Percentiles rank a stretch among this genome's conserved stretches.
Evolutionary conservation across 37 sponge, comb jelly and placozoan species (phyloP).

Genomic region (Hormiphora californensis): DNA sequence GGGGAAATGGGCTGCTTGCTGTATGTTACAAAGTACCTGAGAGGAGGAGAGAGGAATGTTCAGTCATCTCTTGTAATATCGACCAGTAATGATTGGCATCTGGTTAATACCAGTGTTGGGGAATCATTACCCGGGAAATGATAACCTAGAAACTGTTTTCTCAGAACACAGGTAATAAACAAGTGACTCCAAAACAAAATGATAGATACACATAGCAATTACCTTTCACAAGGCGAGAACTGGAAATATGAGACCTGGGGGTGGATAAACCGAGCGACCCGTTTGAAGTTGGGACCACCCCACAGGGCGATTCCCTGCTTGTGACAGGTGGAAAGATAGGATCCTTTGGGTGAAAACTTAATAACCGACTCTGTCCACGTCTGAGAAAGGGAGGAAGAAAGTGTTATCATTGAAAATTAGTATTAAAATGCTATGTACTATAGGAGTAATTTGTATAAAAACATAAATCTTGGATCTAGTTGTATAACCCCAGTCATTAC

Average conservation of each 20-base stretch:
- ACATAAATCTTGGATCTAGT: no score
- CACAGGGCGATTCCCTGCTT: conserved; percentile 85
- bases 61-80: no score
- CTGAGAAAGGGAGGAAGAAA: conserved; percentile 44
- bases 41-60: not conserved
- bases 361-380: conserved; percentile 85
- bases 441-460: not conserved
- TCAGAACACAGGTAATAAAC: not conserved
- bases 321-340: conserved; percentile 91
- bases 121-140: no score
- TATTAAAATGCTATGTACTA: not conserved
- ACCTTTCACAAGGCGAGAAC: conserved; percentile 97
- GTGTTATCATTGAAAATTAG: not conserved
- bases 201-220: no score
- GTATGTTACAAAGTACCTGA: conserved; percentile 58
- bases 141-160: not conserved
- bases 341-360: conserved; percentile 86
- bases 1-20: conserved; percentile 29
- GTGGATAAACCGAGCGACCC: conserved; percentile 70
- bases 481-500: no score
- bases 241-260: conserved; percentile 68
- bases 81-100: no score
- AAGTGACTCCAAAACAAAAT: conserved; percentile 3
- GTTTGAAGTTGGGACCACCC: conserved; percentile 73
- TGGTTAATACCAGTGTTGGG: no score